Evolutionary conservation across 1,140 invertebrate genomes (phyloP).

Genomic region (Coptotermes formosanus): DNA sequence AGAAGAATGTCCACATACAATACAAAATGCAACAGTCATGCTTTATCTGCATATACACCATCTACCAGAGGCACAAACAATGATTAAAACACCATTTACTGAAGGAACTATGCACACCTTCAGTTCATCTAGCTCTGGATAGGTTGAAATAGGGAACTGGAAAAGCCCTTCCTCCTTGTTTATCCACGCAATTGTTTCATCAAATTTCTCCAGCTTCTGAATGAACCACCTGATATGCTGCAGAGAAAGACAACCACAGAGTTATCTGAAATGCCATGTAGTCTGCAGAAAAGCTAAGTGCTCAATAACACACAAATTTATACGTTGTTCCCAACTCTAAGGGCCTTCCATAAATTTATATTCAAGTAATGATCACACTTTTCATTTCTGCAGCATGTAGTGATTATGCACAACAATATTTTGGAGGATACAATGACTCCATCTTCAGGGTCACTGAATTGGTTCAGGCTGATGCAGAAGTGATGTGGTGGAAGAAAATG

Average conservation of each 20-base stretch:
- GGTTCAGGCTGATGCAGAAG: no score
- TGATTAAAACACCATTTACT: not conserved
- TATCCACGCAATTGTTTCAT: conserved; percentile 76
- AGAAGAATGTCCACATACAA: no score
- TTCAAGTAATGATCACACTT: no score
- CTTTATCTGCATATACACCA: not conserved
- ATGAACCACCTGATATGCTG: conserved; percentile 69
- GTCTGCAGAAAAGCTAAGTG: not conserved
- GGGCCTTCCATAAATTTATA: no score
- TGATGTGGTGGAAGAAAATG: no score
- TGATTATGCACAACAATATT: no score
- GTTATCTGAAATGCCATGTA: not conserved
- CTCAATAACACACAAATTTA: no score
- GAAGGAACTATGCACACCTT: conserved; percentile 47
- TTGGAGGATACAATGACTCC: no score
- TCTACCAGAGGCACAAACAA: not conserved
- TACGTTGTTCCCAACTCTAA: no score
- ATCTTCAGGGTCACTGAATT: no score
- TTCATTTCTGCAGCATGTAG: no score
- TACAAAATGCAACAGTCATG: no score
- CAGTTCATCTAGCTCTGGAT: conserved; percentile 71
- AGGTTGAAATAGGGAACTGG: conserved; percentile 72
- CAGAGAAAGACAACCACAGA: conserved; percentile 26
- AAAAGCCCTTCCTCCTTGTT: conserved; percentile 86
- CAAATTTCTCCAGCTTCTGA: conserved; percentile 68